A percentile compares a stretch with the other conserved stretches of the same genome.
These are phyloP conservation scores for Trichogramma evanescens DNA, from an alignment of 2,888 invertebrate species.

Conservation along the genomic window DNA sequence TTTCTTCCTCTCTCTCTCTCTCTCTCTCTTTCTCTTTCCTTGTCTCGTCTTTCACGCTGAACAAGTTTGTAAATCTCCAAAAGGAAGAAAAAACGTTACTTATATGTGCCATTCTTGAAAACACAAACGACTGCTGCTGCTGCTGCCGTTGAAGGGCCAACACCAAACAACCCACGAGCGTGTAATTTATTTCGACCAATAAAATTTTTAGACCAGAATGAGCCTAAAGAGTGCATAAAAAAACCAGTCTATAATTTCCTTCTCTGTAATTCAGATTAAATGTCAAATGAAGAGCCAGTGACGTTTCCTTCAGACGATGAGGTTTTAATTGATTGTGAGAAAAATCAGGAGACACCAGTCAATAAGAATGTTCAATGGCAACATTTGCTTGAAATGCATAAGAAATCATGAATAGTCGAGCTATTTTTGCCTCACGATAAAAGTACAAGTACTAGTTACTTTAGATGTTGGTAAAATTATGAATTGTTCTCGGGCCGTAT, in stretches of 20 bases:
- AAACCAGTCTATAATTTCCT: conserved; percentile 19
- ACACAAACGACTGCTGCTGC: neutral
- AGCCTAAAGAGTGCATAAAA: neutral
- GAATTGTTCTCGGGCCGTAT: too few relatives aligned
- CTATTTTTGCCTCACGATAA: too few relatives aligned
- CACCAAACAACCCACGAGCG: neutral
- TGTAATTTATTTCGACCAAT: conserved; percentile 15
- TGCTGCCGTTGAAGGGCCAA: neutral
- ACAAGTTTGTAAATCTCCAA: conserved; percentile 16
- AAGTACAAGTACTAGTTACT: too few relatives aligned
- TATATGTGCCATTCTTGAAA: neutral
- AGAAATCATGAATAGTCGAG: too few relatives aligned
- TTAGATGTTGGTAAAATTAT: too few relatives aligned
- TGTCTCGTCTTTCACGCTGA: conserved; percentile 1
- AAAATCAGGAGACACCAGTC: too few relatives aligned
- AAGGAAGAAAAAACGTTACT: neutral
- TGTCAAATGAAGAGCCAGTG: conserved; percentile 15
- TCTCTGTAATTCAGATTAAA: conserved; percentile 24
- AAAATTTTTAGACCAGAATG: conserved; percentile 1
- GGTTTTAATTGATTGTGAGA: too few relatives aligned
- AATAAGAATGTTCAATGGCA: too few relatives aligned
- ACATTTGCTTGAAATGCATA: too few relatives aligned
- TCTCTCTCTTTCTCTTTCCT: conserved; percentile 2
- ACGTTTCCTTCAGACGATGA: conserved; percentile 6
- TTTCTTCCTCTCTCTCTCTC: neutral